Base-by-base conservation (phyloP, 2,888 invertebrate species). In the Conchocele bisecta region DNA sequence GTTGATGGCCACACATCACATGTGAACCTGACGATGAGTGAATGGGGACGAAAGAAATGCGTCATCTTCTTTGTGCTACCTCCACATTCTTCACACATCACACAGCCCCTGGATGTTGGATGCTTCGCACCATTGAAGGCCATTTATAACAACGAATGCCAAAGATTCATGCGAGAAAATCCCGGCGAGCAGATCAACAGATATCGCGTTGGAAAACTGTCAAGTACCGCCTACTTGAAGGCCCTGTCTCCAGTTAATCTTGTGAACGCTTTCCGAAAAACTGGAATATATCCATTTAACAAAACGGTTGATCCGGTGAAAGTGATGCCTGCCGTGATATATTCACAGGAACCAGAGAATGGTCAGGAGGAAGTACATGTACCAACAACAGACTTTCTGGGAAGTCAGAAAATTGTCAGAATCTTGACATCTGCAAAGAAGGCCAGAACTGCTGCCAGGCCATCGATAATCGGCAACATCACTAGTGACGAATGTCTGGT, bases 1-100 rank as follows among this genome's bases (percentile, higher is more conserved):
- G 61, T 69, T 53, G 74, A 74, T 70, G 61, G 69, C 1, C 69
- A 74, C 20, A 61, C 50, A 20, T 74, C 69, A 7, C 69, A 65
- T 57, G 51, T 74, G 0, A 57, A 57, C n/a, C 50, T 67, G 13
- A 51, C 59, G 11, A 22, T 70, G 29, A 56, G 26, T 3, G 44
- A 70, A 22, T 67, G 66, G 61, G 58, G 65, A 2, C 61, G 66
- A 53, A 24, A 28, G 11, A 20, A 75, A 44, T 48, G 46, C 17
- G 39, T 69, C 7, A 56, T 31, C 2, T 64, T 74, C 29, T 70
- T 41, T 17, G 44, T 69, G 4, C 44, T 69, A 41, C 74, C 68
- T 31, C 58, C 67, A 20, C 69, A 68, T 26, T 56, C 59, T 11
- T 68, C 65, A 2, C 57, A 66, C 46, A 44, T 69, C 6, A 51